Evolutionary conservation across 1,140 invertebrate genomes (phyloP), one percentile per base, ranked within the genome.

Genomic region (Portunus trituberculatus): DNA sequence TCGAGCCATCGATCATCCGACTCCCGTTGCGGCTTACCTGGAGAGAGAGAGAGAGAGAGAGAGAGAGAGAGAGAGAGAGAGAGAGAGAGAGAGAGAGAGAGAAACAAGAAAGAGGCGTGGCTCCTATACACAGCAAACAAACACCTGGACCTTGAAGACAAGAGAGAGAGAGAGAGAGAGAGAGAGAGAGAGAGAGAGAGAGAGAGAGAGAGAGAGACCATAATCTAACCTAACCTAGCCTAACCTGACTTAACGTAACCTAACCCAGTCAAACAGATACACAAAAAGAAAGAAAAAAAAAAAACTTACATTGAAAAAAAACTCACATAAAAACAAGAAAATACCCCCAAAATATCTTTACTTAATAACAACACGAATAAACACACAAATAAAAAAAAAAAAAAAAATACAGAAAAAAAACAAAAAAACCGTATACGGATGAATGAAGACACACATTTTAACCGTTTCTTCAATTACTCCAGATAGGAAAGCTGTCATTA

Each of bases 401-500:
- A 29, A 2, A 84, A 84, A 16, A 0, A 84, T 6, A 84, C 82
- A 39, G n/a, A 2, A 84, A 84, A 16, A 1, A 84, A 32, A 84
- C 20, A 84, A 82, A 8, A 87, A 28, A 2, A 12, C 1, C 32
- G 28, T 91, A 3, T 25, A 8, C 0, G 52, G 48, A 76, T 91
- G 12, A 91, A 76, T 91, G 52, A 76, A 76, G 90, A 91, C 29
- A 32, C 29, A 32, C 59, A 76, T 91, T 59, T 76, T 76, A 29
- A 28, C 25, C 39, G n/a, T 31, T 76, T 91, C 90, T 91, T 91
- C 90, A 32, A 91, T 91, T 91, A 76, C 52, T 2, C 28, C 10
- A 31, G 90, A 91, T 91, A 76, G 52, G 52, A 91, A 91, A 31
- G n/a, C 59, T 39, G 89, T 91, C 29, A 91, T 91, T 76, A 91